Base-by-base conservation (phyloP, 2,888 invertebrate species). In the Pandemis cinnamomeana region DNA sequence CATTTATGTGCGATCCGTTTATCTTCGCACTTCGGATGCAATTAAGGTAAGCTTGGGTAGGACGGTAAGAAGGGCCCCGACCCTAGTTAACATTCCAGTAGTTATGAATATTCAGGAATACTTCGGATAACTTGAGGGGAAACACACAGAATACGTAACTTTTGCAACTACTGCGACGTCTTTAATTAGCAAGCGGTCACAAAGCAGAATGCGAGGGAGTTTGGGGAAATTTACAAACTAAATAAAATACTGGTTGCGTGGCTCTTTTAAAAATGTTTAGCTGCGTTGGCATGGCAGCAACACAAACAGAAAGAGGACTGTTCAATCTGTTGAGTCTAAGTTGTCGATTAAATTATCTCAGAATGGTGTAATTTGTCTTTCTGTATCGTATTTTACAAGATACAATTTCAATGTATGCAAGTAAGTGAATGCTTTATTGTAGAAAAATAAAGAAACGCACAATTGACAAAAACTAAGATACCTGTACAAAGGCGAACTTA, bases 21-120 rank as follows among this genome's bases (percentile, higher is more conserved):
- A 74, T 74, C 74, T 74, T 71, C 70, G 46, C 70, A 66, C 66
- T 70, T 71, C 70, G 70, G 71, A 70, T 74, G 74, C 74, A 74
- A 74, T 74, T 74, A 74, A 71, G 74, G 74, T 71, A 61, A 74
- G 71, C 60, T 74, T 74, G 74, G 67, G 69, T 51, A 42, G 62
- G 73, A 70, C 61, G 71, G 74, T 79, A 71, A 71, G 71, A 64
- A 77, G 79, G 77, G 67, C 77, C 51, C 63, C 61, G 72, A 74
- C 75, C 77, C 69, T 77, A 76, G 78, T 82, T 82, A 83, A 82
- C 82, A 82, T 83, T 80, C 78, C 75, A 77, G 74, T 71, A 58
- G 80, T 79, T 83, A 83, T 82, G 83, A 83, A 83, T 83, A 83
- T 83, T 83, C 82, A 80, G 76, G 73, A 75, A 72, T 73, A 71